These are phyloP conservation scores for Chiroxiphia lanceolata DNA, from an alignment of 2,797 vertebrate species.

Conservation along the genomic window DNA sequence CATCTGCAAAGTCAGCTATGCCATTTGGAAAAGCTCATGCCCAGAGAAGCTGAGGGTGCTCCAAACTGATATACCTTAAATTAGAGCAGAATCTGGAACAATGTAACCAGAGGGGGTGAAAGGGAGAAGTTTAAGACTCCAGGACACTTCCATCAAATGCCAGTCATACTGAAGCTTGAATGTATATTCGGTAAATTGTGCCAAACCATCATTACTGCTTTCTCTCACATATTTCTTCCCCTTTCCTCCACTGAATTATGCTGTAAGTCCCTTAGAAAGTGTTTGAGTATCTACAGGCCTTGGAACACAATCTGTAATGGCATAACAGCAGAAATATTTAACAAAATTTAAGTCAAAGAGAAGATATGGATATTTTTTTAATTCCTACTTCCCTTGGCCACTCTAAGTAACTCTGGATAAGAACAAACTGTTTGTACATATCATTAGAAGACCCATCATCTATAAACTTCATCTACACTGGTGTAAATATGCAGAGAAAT, in stretches of 20 bases:
- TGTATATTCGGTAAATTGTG: accelerated
- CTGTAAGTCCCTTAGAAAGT: neutral
- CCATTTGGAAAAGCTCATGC: neutral
- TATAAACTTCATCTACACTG: neutral
- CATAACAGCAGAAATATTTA: neutral
- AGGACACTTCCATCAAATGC: neutral
- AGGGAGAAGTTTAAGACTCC: neutral
- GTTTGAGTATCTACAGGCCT: neutral
- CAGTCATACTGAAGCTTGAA: neutral
- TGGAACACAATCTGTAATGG: neutral
- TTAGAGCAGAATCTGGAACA: neutral
- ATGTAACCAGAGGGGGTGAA: neutral
- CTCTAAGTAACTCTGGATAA: neutral
- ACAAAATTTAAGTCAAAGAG: neutral
- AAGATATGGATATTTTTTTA: neutral
- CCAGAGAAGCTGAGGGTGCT: neutral
- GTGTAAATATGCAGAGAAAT: neutral
- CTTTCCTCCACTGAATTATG: neutral
- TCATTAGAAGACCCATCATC: neutral
- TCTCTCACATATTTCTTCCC: neutral
- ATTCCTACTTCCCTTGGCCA: neutral
- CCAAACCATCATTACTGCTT: neutral
- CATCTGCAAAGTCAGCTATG: neutral
- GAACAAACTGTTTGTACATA: neutral
- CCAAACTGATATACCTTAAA: accelerated